Percentiles rank a stretch among this genome's conserved stretches.
Evolutionary conservation across 2,113 vertebrate genomes (phyloP).

Genomic region (Daboia siamensis): DNA sequence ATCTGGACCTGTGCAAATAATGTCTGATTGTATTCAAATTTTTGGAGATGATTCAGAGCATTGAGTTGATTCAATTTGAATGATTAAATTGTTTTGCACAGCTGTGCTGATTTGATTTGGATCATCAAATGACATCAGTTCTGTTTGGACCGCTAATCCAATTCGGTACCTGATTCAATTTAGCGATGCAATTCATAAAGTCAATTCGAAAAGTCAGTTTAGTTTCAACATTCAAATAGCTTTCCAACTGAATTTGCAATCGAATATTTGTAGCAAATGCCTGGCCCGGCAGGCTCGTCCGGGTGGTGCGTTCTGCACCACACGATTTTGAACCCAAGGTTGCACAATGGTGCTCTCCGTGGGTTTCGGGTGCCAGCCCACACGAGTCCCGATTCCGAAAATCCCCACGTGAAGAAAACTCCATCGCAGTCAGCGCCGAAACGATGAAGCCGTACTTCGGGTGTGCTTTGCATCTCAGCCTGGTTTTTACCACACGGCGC

Average conservation of each 20-base stretch:
- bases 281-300: neutral
- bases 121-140: neutral
- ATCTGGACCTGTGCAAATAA: neutral
- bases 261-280: neutral
- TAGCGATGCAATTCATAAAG: neutral
- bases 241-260: neutral
- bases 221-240: neutral
- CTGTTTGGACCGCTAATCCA: neutral
- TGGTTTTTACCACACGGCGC: neutral
- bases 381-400: neutral
- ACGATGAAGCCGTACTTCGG: neutral
- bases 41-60: neutral
- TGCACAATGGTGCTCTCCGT: neutral
- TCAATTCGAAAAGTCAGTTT: neutral
- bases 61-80: neutral
- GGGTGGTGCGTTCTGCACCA: neutral
- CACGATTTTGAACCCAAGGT: neutral
- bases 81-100: neutral
- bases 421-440: neutral
- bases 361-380: neutral
- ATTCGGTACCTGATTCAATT: neutral
- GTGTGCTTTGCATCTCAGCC: neutral
- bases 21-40: neutral
- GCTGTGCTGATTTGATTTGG: neutral
- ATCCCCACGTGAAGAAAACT: neutral